phyloP scores from a whole-genome alignment of 2,888 invertebrate genomes.

The Patella ulyssiponensis region DNA sequence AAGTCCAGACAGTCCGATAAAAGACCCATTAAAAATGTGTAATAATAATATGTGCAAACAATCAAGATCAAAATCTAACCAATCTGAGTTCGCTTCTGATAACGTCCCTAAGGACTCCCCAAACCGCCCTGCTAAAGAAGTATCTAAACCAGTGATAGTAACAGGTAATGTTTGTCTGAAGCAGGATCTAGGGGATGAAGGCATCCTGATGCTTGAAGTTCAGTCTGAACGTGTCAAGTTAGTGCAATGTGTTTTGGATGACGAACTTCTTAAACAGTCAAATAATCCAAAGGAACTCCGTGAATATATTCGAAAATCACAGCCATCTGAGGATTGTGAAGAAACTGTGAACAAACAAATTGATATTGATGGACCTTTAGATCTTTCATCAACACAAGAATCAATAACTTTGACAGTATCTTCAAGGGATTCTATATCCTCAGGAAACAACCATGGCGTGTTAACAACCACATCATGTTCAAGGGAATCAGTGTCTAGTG shows the following conservation, averaged over 20 bases:
- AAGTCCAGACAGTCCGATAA: constrained; percentile 6
- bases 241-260: constrained; percentile 47
- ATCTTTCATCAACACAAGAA: too few species aligned
- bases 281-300: constrained; percentile 48
- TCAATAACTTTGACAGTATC: too few species aligned
- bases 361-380: too few species aligned
- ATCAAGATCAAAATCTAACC: neutral
- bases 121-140: neutral
- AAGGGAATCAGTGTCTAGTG: too few species aligned
- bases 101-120: too few species aligned
- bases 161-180: constrained; percentile 44
- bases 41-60: too few species aligned
- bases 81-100: neutral
- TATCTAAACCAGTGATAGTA: constrained; percentile 8
- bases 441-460: too few species aligned
- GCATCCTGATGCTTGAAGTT: constrained; percentile 50
- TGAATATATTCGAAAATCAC: constrained; percentile 37
- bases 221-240: constrained; percentile 53
- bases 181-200: constrained; percentile 54
- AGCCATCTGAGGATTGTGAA: neutral
- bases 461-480: too few species aligned
- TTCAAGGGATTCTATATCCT: too few species aligned
- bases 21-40: too few species aligned
- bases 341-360: too few species aligned
- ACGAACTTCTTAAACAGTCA: constrained; percentile 45